phyloP scores from a whole-genome alignment of 2,888 invertebrate genomes.

The Camptogramma bilineatum region DNA sequence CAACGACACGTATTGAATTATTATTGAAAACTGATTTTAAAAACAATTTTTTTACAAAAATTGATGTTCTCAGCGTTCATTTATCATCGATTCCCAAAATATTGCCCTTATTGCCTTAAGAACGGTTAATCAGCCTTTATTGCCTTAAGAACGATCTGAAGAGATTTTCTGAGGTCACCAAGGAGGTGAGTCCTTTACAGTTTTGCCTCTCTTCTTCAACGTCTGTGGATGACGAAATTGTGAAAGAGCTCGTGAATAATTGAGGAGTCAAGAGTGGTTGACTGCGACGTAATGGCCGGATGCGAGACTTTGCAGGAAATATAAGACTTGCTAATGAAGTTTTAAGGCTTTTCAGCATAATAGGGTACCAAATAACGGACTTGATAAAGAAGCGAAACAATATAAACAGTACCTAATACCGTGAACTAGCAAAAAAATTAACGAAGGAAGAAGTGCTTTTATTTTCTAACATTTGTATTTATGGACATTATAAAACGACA shows the following conservation, averaged over 20 bases:
- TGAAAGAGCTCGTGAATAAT: slow-evolving; percentile 40
- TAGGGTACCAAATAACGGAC: not conserved
- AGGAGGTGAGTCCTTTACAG: slow-evolving; percentile 6
- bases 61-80: no score
- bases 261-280: slow-evolving; percentile 34
- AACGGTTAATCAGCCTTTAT: not conserved
- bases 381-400: not conserved
- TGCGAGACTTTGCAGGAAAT: slow-evolving; percentile 21
- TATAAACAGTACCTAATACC: not conserved
- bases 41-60: no score
- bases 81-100: no score
- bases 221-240: slow-evolving; percentile 55
- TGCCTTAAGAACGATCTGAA: not conserved
- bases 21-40: no score
- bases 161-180: not conserved
- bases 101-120: no score
- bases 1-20: no score
- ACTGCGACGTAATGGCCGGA: slow-evolving; percentile 23
- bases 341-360: slow-evolving; percentile 4
- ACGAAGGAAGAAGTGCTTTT: no score
- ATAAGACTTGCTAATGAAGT: slow-evolving; percentile 26
- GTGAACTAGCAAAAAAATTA: not conserved
- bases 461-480: no score
- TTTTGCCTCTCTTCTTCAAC: slow-evolving; percentile 70
- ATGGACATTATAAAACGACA: no score